These are phyloP conservation scores for Macroteleia sp. DNA, from an alignment of 2,888 invertebrate species.

Conservation along the genomic window DNA sequence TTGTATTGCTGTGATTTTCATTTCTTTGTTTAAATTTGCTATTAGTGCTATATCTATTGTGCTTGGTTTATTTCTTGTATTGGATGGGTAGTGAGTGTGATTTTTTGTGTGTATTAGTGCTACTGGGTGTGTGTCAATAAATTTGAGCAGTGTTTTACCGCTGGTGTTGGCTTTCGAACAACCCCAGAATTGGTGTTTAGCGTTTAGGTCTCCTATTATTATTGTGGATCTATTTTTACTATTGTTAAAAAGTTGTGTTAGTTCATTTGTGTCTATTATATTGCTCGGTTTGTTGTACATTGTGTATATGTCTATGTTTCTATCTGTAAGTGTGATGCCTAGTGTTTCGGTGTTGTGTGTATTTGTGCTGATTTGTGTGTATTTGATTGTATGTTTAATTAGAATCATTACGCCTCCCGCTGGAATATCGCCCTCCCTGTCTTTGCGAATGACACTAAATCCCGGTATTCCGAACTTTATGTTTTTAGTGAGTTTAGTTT, in stretches of 20 bases:
- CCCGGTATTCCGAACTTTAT: neutral
- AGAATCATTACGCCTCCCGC: conserved; percentile 10
- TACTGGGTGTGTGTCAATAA: conserved; percentile 7
- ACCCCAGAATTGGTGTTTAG: conserved; percentile 32
- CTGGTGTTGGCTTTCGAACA: conserved; percentile 35
- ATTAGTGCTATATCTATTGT: conserved; percentile 3
- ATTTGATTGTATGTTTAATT: neutral
- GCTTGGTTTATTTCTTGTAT: neutral
- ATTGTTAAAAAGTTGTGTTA: no score
- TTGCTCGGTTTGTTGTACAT: no score
- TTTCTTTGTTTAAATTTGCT: conserved; percentile 10
- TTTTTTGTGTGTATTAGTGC: conserved; percentile 16
- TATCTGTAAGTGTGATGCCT: conserved; percentile 14
- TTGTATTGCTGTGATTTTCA: conserved; percentile 10
- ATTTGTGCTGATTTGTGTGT: neutral
- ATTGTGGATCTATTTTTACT: no score
- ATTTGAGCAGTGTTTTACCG: conserved; percentile 35
- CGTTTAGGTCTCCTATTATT: no score
- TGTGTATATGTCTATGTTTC: no score
- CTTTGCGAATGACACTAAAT: neutral
- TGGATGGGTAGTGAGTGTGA: conserved; percentile 7
- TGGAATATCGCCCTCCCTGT: neutral
- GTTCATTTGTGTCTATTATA: no score
- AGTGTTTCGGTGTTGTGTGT: conserved; percentile 2
- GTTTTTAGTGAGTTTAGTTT: conserved; percentile 1